A percentile compares a stretch with the other conserved stretches of the same genome.
Evolutionary conservation across 2,797 vertebrate genomes (phyloP).

Genomic region (Leuciscus waleckii): DNA sequence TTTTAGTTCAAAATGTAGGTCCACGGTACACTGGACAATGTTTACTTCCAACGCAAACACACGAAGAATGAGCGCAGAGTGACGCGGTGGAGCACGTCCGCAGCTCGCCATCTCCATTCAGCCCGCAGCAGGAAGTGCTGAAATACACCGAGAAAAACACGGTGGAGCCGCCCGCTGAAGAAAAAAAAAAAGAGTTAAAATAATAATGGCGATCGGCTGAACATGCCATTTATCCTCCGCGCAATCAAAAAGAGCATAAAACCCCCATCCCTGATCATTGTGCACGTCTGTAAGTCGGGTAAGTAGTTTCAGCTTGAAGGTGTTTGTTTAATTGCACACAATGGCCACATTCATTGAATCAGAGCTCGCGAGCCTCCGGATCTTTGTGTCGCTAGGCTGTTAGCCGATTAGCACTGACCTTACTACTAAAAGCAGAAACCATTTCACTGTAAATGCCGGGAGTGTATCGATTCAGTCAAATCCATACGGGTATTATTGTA

Average conservation of each 20-base stretch:
- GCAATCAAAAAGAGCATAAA: slow-evolving; percentile 16
- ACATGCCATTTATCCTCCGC: slow-evolving; percentile 35
- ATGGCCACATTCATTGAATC: slow-evolving; percentile 69
- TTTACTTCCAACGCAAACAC: slow-evolving; percentile 48
- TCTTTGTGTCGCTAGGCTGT: slow-evolving; percentile 81
- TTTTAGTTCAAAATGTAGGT: not conserved
- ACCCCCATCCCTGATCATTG: slow-evolving; percentile 55
- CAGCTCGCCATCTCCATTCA: slow-evolving; percentile 62
- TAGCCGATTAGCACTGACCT: slow-evolving; percentile 52
- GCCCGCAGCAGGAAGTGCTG: slow-evolving; percentile 80
- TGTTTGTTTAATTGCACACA: slow-evolving; percentile 55
- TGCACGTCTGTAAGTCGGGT: slow-evolving; percentile 70
- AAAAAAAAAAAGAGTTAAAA: slow-evolving; percentile 53
- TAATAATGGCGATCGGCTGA: slow-evolving; percentile 67
- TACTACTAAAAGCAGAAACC: not conserved
- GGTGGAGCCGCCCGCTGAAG: slow-evolving; percentile 61
- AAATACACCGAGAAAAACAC: slow-evolving; percentile 67
- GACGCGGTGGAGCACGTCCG: slow-evolving; percentile 67
- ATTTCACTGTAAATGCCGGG: not conserved
- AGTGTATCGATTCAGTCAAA: not conserved
- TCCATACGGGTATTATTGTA: too few species aligned
- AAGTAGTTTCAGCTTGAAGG: slow-evolving; percentile 61
- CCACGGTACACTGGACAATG: not conserved
- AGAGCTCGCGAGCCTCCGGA: slow-evolving; percentile 72
- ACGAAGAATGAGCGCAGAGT: slow-evolving; percentile 64